Conservation (phyloP, 2,797 vertebrate species). For the Micropoecilia bifurca region DNA sequence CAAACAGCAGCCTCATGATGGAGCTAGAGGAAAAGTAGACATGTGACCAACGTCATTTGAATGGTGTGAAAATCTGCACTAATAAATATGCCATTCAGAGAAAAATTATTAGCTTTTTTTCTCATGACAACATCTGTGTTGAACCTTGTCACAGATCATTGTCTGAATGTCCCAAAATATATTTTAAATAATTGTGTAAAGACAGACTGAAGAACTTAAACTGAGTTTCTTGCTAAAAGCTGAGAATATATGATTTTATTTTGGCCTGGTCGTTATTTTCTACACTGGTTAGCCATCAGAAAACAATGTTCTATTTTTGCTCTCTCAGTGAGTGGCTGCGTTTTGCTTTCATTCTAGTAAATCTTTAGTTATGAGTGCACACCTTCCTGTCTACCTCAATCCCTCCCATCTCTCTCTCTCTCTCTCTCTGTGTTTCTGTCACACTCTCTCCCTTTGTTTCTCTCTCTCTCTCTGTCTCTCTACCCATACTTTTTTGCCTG, state of each 20-base stretch:
- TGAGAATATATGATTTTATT: not conserved
- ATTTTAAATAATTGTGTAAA: not conserved
- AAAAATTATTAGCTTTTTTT: not conserved
- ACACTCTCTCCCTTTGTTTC: not conserved
- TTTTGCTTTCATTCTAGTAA: conserved; percentile 36
- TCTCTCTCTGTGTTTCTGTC: not conserved
- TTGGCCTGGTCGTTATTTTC: conserved; percentile 8
- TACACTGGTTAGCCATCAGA: not conserved
- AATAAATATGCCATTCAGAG: not conserved
- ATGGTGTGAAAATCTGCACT: not conserved
- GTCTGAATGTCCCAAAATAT: not conserved
- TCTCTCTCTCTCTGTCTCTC: conserved; percentile 24
- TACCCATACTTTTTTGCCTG: conserved; percentile 28
- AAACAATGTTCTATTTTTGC: not conserved
- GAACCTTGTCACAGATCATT: not conserved
- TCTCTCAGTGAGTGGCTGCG: not conserved
- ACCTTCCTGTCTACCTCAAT: conserved; percentile 35
- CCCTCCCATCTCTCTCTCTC: conserved; percentile 12
- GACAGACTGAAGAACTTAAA: not conserved
- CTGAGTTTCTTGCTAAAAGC: not conserved
- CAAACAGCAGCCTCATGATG: conserved; percentile 6
- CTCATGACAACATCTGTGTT: not conserved
- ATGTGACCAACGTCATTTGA: not conserved
- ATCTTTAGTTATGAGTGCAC: conserved; percentile 39
- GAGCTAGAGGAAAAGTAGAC: conserved; percentile 8